Evolutionary conservation across 2,888 invertebrate genomes (phyloP), one percentile per base, ranked within the genome.

Genomic region (Hirtodrosophila trivittata): DNA sequence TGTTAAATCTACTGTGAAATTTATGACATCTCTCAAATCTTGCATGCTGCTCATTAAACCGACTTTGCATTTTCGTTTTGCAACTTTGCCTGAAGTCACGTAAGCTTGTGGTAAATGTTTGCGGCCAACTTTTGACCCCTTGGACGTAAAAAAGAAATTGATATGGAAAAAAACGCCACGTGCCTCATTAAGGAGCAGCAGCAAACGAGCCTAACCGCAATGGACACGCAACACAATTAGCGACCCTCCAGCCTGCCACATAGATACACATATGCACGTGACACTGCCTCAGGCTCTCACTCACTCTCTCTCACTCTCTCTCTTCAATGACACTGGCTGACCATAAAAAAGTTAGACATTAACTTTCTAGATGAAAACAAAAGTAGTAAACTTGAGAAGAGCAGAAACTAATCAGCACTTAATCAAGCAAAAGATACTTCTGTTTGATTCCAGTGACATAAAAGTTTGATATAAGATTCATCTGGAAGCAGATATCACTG

Each of bases 1-100:
- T 13, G 80, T 64, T 56, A 75, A 80, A 67, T 80, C 69, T 72
- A 60, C 82, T 69, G 69, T 75, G 65, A 86, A 86, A 83, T 86
- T 78, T 68, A 86, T 86, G 83, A 51, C 54, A 55, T 67, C 42
- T 52, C 59, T 10, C 41, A 46, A 42, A 63, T 64, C 46, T 46
- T 52, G 30, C 12, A 50, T 45, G 43, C 32, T 25, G 60, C 50
- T 54, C 62, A 70, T 78, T 74, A 74, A 70, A 77, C 60, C 16
- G 54, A 71, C 75, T 74, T 67, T 66, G 75, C 86, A 75, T 72
- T 64, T 64, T 55, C 69, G 64, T 57, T 81, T 75, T 69, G 47
- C 28, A 69, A 69, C 57, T 60, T 39, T 38, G 33, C 30, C 49
- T 5, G 9, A 66, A 66, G 86, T 75, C 80, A 81, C 80, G 80